A percentile compares a stretch with the other conserved stretches of the same genome.
Evolutionary conservation across 2,113 vertebrate genomes (phyloP).

Genomic region (human): DNA sequence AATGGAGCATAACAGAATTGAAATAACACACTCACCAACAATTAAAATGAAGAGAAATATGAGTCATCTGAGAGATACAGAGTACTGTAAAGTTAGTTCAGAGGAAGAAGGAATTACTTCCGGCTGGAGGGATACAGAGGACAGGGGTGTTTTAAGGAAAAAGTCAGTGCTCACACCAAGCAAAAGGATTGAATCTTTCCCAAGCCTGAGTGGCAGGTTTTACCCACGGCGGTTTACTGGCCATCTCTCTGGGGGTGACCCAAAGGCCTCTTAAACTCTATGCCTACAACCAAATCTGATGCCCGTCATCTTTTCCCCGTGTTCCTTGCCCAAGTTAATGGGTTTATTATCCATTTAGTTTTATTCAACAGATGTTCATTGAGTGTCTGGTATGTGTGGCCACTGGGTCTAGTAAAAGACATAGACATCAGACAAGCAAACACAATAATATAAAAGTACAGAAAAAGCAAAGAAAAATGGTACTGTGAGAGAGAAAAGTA

Average conservation of each 20-base stretch:
- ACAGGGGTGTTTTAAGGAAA: not conserved
- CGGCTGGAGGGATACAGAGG: not conserved
- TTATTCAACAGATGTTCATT: slow-evolving; percentile 28
- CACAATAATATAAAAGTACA: not conserved
- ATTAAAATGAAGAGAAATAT: not conserved
- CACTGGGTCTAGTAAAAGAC: not conserved
- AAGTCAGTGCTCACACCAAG: not conserved
- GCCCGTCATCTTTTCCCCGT: not conserved
- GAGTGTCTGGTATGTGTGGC: not conserved
- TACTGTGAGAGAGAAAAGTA: not conserved
- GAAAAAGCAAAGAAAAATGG: not conserved
- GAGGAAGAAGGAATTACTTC: not conserved
- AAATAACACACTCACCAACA: not conserved
- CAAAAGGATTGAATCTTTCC: not conserved
- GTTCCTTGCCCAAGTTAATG: not conserved
- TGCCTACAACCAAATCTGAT: not conserved
- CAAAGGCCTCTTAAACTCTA: not conserved
- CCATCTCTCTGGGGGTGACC: not conserved
- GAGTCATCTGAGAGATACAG: not conserved
- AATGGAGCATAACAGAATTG: not conserved
- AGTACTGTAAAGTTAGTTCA: not conserved
- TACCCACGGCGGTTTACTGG: not conserved
- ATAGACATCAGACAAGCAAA: not conserved
- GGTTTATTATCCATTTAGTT: not conserved
- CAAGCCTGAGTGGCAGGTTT: not conserved